Evolutionary conservation across 2,797 vertebrate species (phyloP).

Genomic region (Eutrigla gurnardus): DNA sequence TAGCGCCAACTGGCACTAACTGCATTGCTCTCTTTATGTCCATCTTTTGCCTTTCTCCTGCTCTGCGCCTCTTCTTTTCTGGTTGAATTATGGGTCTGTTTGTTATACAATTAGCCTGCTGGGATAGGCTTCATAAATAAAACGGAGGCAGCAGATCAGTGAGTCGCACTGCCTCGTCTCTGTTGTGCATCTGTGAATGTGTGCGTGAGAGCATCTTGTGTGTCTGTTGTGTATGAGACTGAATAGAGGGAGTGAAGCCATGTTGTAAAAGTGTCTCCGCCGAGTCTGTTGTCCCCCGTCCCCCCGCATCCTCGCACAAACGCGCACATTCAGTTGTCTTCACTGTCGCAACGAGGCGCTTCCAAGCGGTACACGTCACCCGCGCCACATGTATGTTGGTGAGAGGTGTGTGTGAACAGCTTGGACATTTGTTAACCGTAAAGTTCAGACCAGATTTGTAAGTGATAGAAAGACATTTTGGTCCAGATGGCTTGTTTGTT

Average conservation of each 20-base stretch:
- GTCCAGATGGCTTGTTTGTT: constrained; percentile 74
- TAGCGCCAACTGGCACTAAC: constrained; percentile 70
- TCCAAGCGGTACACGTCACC: constrained; percentile 63
- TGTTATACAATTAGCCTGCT: constrained; percentile 86
- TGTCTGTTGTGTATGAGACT: constrained; percentile 48
- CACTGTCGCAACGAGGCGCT: constrained; percentile 49
- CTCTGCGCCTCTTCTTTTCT: constrained; percentile 55
- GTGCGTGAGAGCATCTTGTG: constrained; percentile 41
- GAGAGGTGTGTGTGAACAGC: constrained; percentile 72
- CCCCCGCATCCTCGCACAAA: constrained; percentile 42
- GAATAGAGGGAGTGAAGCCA: constrained; percentile 48
- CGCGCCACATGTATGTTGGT: constrained; percentile 57
- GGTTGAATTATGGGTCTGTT: constrained; percentile 83
- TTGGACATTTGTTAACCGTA: constrained; percentile 65
- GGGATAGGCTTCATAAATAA: constrained; percentile 81
- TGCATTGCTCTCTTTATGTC: constrained; percentile 60
- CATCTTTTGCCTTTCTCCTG: constrained; percentile 49
- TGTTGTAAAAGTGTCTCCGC: constrained; percentile 64
- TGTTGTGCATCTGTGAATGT: constrained; percentile 30
- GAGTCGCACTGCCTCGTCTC: constrained; percentile 48
- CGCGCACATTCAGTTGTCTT: constrained; percentile 18
- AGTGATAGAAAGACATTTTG: constrained; percentile 55
- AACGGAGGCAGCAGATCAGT: constrained; percentile 71
- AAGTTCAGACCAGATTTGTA: constrained; percentile 68
- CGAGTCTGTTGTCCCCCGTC: constrained; percentile 43